Evolutionary conservation across 1,140 invertebrate genomes (phyloP), one percentile per base, ranked within the genome.

Genomic region (Polypedilum pembai): DNA sequence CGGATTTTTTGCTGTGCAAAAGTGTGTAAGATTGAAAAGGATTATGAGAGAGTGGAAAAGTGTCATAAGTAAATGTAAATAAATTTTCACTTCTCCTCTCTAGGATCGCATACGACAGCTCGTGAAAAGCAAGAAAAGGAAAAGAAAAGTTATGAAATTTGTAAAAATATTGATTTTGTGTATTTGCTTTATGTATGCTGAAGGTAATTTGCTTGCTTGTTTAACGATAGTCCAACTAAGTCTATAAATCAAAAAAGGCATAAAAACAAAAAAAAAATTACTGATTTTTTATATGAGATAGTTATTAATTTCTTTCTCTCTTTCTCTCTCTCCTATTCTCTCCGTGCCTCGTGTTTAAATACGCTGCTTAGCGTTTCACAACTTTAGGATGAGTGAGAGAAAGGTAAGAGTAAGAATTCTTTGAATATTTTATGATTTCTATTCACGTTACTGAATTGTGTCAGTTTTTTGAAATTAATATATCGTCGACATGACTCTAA

Each of bases 101-200:
- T 33, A 33, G 24, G 5, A 33, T 33, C 24, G 24, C 24, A 33
- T 33, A 33, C 24, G 45, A 56, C n/a, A 56, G 45, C 12, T n/a
- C 12, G 45, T 56, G 45, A 56, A 56, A 33, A 12, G 45, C 12
- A 56, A 56, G 45, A n/a, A 12, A 56, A 56, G 45, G 45, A 56
- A 56, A 33, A 33, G 24, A 33, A 56, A 56, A 56, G 45, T 56
- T 56, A 69, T 69, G 65, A 69, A 21, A 69, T 69, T 69, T 69
- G 20, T 69, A 21, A 69, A 69, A 69, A 20, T 69, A 69, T 69
- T 69, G 65, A 69, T 69, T 69, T 69, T 69, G 65, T 69, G 17
- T 21, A 69, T 21, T 21, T 69, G 65, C 65, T 69, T 56, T 56
- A n/a, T 69, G 18, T 21, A 69, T 20, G 18, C 20, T 20, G 65